Conservation (phyloP, 2,797 vertebrate species). For the Sebastes oblongus region DNA sequence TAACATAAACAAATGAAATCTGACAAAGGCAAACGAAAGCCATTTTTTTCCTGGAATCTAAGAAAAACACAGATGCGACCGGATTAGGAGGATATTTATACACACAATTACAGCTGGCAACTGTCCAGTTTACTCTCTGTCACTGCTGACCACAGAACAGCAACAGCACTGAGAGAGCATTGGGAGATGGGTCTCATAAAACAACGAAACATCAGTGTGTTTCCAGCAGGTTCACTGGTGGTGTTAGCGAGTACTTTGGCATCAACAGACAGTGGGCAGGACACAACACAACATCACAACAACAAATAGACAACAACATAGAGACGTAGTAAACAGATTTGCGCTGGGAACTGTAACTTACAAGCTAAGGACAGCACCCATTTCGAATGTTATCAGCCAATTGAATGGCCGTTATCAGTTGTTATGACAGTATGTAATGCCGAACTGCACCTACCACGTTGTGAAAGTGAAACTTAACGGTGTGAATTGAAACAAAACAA, state of each 20-base stretch:
- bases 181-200: neutral
- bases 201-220: neutral
- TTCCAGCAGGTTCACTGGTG: neutral
- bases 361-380: no score
- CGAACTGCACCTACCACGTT: no score
- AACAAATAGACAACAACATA: no score
- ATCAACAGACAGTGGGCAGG: neutral
- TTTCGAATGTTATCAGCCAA: no score
- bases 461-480: no score
- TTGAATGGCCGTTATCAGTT: no score
- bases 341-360: no score
- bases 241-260: neutral
- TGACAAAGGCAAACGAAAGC: neutral
- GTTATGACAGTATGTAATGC: no score
- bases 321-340: no score
- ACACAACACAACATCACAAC: neutral
- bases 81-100: slow-evolving; percentile 20
- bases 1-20: neutral
- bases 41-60: neutral
- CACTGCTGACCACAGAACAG: neutral
- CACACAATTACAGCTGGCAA: neutral
- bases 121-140: neutral
- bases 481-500: no score
- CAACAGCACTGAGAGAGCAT: neutral
- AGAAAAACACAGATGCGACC: neutral